Evolutionary conservation across 2,888 invertebrate genomes (phyloP), one percentile per base, ranked within the genome.

Genomic region (Agonum fuliginosum): DNA sequence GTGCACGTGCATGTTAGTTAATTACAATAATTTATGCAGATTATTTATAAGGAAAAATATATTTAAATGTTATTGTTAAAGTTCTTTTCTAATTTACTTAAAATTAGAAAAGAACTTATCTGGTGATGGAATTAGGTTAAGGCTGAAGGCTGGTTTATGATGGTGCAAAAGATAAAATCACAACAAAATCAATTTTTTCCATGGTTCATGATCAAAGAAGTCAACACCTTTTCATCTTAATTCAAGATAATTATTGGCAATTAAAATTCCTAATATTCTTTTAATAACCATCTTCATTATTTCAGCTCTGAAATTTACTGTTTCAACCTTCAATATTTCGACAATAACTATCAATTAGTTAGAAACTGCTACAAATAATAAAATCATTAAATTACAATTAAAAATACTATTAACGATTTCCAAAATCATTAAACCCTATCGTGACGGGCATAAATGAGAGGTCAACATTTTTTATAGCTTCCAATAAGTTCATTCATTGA

Each of bases 61-160:
- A 20, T 10, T 17, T 20, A 17, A 8, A 48, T 19, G 10, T 20
- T 3, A 8, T 20, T 20, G 3, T 37, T 8, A 37, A 37, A n/a
- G 37, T 37, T 0, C 6, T 34, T 34, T 27, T 51, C 1, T 1
- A 54, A 12, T 10, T 22, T 48, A n/a, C n/a, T n/a, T n/a, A n/a
- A n/a, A n/a, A n/a, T n/a, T n/a, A n/a, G n/a, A n/a, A n/a, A n/a
- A n/a, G n/a, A n/a, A n/a, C n/a, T n/a, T n/a, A n/a, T n/a, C 10
- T 41, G 70, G 70, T 70, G 43, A 14, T 46, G 70, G 70, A 6
- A 37, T 37, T 70, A 46, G 30, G 6, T 24, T 67, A 75, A 67
- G 75, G 67, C 48, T 70, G 70, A 70, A 70, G 70, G 70, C 75
- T 75, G 75, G 75, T 75, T 75, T 75, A 67, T 75, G 75, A 75